Percentiles rank a stretch among this genome's conserved stretches.
These are phyloP conservation scores for Drosophila cognata DNA, from an alignment of 2,888 invertebrate species.

Conservation along the genomic window DNA sequence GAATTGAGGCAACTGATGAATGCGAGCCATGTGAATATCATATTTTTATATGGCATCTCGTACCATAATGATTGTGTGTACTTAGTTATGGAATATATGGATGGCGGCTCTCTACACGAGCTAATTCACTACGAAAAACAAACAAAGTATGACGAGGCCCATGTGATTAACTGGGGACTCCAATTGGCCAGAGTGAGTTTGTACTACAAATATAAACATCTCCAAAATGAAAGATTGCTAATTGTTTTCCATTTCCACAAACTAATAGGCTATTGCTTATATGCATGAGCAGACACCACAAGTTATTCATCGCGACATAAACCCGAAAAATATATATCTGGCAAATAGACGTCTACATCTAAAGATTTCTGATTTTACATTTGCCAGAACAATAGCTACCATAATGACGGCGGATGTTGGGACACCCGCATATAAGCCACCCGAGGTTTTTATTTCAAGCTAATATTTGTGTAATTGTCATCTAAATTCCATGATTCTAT, in stretches of 20 bases:
- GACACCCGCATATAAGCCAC: slow-evolving; percentile 53
- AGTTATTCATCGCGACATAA: slow-evolving; percentile 58
- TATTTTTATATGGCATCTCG: slow-evolving; percentile 44
- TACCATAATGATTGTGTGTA: not conserved
- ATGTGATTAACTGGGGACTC: slow-evolving; percentile 47
- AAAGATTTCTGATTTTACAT: slow-evolving; percentile 55
- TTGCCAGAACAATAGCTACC: slow-evolving; percentile 15
- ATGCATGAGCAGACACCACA: slow-evolving; percentile 32
- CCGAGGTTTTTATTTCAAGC: slow-evolving; percentile 41
- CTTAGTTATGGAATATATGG: slow-evolving; percentile 53
- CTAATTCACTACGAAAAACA: slow-evolving; percentile 19
- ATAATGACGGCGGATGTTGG: slow-evolving; percentile 43
- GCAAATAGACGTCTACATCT: not conserved
- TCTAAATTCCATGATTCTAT: not conserved
- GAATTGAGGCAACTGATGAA: slow-evolving; percentile 30
- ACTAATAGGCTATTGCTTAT: slow-evolving; percentile 46
- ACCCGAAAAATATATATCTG: slow-evolving; percentile 42
- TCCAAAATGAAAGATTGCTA: not conserved
- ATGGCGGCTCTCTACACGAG: slow-evolving; percentile 45
- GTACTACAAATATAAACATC: not conserved
- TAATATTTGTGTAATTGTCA: not conserved
- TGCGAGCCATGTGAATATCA: slow-evolving; percentile 50
- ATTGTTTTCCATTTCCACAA: not conserved
- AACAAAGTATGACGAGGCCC: slow-evolving; percentile 14
- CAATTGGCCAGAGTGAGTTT: slow-evolving; percentile 50